Evolutionary conservation across 2,888 invertebrate genomes (phyloP), one percentile per base, ranked within the genome.

Genomic region (Lasiommata megera): DNA sequence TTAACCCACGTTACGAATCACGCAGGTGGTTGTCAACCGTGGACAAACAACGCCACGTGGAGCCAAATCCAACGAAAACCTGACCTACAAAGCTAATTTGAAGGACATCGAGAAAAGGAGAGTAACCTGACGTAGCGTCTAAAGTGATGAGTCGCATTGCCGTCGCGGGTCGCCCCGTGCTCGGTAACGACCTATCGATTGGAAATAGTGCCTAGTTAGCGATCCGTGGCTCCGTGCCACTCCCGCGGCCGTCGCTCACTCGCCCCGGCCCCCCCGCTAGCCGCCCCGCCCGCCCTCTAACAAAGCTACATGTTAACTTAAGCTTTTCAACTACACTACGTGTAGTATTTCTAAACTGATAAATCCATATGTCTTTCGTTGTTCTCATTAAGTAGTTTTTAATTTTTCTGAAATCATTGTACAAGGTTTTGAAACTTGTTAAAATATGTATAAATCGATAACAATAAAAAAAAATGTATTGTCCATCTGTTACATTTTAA

Each of bases 41-140:
- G 70, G 76, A 83, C 82, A 85, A 88, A 88, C 87, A 88, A 82
- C 73, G 77, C 80, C 88, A 89, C 88, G 88, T 88, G 89, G 83
- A 79, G 73, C 76, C 78, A 71, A 74, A 78, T 79, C 80, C 75
- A 78, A 78, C 79, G 80, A 86, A 85, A 86, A 87, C 88, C 89
- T 90, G 89, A 90, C 89, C 89, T 90, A 90, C 88, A 90, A 87
- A 89, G 89, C 89, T 89, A 89, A 90, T 90, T 89, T 89, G 89
- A 90, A 90, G 89, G 89, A 90, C 89, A 89, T 84, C 87, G 87
- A 85, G 89, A 90, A 90, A 90, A 89, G 89, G 89, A 90, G 89
- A 90, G 89, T 90, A 88, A 88, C 89, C 89, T 89, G 89, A 90
- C 89, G 88, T 82, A 79, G 89, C 85, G 79, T 82, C 86, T 80